phyloP scores from a whole-genome alignment of 2,113 vertebrate genomes.

The Sorex fumeus region DNA sequence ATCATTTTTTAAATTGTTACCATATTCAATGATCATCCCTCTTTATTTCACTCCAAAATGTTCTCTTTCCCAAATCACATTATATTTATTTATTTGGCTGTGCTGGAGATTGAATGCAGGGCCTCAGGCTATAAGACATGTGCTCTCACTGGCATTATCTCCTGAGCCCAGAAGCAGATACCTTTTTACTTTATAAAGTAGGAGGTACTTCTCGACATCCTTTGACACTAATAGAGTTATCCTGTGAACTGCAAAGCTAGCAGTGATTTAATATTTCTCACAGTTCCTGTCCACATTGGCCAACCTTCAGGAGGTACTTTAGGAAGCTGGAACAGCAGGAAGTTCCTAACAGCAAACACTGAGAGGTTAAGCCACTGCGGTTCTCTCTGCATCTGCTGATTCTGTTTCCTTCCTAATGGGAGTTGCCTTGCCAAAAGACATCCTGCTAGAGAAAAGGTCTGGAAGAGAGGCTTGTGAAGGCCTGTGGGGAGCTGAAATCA shows the following conservation, averaged over 20 bases:
- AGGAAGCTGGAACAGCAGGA: background rate
- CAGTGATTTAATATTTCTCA: background rate
- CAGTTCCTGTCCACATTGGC: background rate
- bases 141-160: too few relatives aligned
- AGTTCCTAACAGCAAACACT: background rate
- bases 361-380: background rate
- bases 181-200: background rate
- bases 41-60: background rate
- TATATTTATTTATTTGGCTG: too few relatives aligned
- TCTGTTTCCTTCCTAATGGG: background rate
- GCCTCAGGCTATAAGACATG: too few relatives aligned
- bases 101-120: too few relatives aligned
- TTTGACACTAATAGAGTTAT: background rate
- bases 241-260: background rate
- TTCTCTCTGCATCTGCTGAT: background rate
- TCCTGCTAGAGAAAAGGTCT: background rate
- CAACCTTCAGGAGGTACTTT: background rate
- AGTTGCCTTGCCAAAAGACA: background rate
- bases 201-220: background rate
- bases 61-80: background rate
- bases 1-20: background rate
- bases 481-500: background rate
- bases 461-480: background rate
- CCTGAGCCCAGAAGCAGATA: too few relatives aligned
- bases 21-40: too few relatives aligned